A percentile compares a stretch with the other conserved stretches of the same genome.
phyloP scores from a whole-genome alignment of 1,140 invertebrate species.

The Zaprionus tsacasi region DNA sequence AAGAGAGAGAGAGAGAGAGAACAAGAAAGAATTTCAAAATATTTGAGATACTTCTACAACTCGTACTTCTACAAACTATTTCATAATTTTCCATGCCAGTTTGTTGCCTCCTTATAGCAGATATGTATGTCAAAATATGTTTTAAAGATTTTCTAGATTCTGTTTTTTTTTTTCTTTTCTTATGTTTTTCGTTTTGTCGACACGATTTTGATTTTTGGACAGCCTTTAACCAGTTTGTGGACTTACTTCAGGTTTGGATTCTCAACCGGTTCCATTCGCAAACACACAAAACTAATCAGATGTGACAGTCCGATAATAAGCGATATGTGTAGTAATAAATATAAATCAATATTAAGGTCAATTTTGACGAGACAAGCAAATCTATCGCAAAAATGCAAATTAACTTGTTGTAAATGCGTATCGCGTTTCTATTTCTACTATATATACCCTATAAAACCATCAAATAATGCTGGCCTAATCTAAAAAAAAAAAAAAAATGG shows the following conservation, averaged over 20 bases:
- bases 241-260: background rate
- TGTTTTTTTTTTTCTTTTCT: background rate
- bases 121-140: background rate
- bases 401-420: background rate
- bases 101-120: background rate
- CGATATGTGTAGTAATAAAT: constrained; percentile 5
- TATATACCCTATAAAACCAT: background rate
- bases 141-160: background rate
- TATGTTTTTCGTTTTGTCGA: background rate
- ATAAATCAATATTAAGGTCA: constrained; percentile 12
- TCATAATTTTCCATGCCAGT: background rate
- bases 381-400: background rate
- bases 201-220: constrained; percentile 1
- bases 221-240: constrained; percentile 32
- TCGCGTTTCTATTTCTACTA: background rate
- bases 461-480: too few relatives aligned
- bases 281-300: constrained; percentile 1
- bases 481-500: too few relatives aligned
- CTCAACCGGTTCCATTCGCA: constrained; percentile 20
- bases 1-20: too few relatives aligned
- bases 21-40: too few relatives aligned
- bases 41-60: too few relatives aligned
- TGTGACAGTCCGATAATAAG: background rate
- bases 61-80: too few relatives aligned
- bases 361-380: background rate